Base-by-base conservation (phyloP, 2,113 vertebrate genomes). In the Oryzias curvinotus region DNA sequence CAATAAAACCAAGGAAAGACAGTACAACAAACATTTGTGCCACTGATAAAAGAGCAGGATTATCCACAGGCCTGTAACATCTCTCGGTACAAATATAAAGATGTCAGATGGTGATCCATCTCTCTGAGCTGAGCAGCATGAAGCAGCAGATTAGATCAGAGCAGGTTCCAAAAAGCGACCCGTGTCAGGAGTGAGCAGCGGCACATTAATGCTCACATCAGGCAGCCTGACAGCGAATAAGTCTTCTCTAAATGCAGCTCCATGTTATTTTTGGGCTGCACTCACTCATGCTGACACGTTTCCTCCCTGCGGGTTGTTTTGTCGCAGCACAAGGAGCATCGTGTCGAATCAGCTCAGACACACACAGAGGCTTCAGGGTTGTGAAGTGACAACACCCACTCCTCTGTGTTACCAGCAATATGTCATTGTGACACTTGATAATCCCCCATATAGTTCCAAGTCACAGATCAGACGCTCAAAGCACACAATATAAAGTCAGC, bases 351-450 rank as follows among this genome's bases (percentile, higher is more conserved):
- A 68, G 53, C 56, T 54, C 25, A 25, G 19, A 48, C 49, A 63
- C 57, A 52, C 52, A 7, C 15, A 50, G 56, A 55, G 6, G 71
- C 85, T 81, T 4, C 47, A 21, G 84, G 85, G 69, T 75, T 62
- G 64, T 83, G 69, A 65, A 76, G 63, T 79, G 51, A 77, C 82
- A 81, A 48, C 73, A 60, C 64, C 81, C 75, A 46, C 68, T 73
- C 75, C 75, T 71, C 59, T 56, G 68, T 71, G 75, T 58, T 81
- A 68, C 71, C 36, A 82, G 86, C 78, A 59, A 83, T 91, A 80
- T 87, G 85, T 91, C 88, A 89, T 77, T 69, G 53, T 91, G 89
- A 88, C 89, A 90, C 82, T 75, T 86, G 80, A 87, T 87, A 78
- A 87, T 83, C 78, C 77, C 83, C 68, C 62, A 46, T 70, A 87